Evolutionary conservation across 37 sponge, comb jelly and placozoan genomes (phyloP).

Genomic region (Geodia barretti): DNA sequence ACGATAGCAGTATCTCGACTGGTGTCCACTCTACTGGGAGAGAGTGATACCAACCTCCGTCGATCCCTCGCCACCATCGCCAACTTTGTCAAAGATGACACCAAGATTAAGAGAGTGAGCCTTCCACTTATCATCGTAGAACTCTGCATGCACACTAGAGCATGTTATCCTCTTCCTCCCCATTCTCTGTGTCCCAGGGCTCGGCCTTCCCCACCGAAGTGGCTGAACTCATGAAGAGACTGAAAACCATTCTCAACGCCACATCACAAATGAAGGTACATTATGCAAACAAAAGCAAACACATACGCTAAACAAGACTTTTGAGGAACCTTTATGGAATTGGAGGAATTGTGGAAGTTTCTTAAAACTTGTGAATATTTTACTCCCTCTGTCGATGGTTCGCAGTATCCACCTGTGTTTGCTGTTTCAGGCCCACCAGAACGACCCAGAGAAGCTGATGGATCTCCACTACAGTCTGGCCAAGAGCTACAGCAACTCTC

Average conservation of each 20-base stretch:
- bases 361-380: too few relatives aligned
- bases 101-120: conserved; percentile 11
- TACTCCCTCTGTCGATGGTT: too few relatives aligned
- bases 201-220: conserved; percentile 77
- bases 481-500: conserved; percentile 80
- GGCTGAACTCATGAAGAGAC: conserved; percentile 73
- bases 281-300: too few relatives aligned
- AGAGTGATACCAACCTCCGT: conserved; percentile 63
- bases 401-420: too few relatives aligned
- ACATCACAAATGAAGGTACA: conserved; percentile 87
- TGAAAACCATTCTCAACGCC: conserved; percentile 81
- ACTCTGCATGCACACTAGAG: not conserved
- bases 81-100: conserved; percentile 23
- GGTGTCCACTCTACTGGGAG: conserved; percentile 54
- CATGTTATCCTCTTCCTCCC: not conserved
- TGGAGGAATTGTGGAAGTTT: too few relatives aligned
- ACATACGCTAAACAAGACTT: too few relatives aligned
- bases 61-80: conserved; percentile 61
- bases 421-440: conserved; percentile 64
- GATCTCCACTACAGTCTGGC: conserved; percentile 92
- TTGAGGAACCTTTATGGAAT: too few relatives aligned
- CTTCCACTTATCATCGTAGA: not conserved
- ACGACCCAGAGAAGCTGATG: conserved; percentile 86
- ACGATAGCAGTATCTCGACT: conserved; percentile 75
- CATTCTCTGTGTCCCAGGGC: conserved; percentile 32